Evolutionary conservation across 2,888 invertebrate species (phyloP).

Genomic region (Sarcophaga variegata): DNA sequence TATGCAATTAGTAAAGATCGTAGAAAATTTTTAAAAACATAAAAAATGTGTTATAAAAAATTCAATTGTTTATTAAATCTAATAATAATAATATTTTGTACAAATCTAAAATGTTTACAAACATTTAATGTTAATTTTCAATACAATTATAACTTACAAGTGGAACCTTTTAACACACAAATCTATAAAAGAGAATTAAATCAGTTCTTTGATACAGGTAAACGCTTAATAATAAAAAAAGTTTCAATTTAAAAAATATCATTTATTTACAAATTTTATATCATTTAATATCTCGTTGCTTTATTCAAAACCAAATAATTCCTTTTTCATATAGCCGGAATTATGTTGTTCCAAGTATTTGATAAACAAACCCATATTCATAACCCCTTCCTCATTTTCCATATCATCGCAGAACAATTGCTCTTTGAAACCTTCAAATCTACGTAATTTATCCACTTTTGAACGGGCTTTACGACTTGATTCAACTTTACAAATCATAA

Average conservation of each 20-base stretch:
- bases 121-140: constrained; percentile 75
- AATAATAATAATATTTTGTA: constrained; percentile 71
- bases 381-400: constrained; percentile 85
- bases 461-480: constrained; percentile 70
- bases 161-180: constrained; percentile 73
- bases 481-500: constrained; percentile 89
- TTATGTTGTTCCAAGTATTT: constrained; percentile 88
- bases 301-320: constrained; percentile 88
- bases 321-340: constrained; percentile 88
- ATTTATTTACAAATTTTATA: background rate
- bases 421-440: constrained; percentile 80
- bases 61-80: constrained; percentile 51
- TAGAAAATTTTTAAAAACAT: background rate
- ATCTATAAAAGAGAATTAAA: constrained; percentile 76
- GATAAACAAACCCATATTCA: constrained; percentile 90
- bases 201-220: constrained; percentile 78
- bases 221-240: background rate
- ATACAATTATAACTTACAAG: constrained; percentile 71
- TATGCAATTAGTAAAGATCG: background rate
- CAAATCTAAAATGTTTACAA: constrained; percentile 50
- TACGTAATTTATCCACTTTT: constrained; percentile 73
- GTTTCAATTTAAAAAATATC: background rate
- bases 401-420: constrained; percentile 78
- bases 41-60: constrained; percentile 47
- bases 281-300: background rate